Evolutionary conservation across 92 coral and sea anemone species (phyloP), one percentile per base, ranked within the genome.

Genomic region (Phenganax marumi): DNA sequence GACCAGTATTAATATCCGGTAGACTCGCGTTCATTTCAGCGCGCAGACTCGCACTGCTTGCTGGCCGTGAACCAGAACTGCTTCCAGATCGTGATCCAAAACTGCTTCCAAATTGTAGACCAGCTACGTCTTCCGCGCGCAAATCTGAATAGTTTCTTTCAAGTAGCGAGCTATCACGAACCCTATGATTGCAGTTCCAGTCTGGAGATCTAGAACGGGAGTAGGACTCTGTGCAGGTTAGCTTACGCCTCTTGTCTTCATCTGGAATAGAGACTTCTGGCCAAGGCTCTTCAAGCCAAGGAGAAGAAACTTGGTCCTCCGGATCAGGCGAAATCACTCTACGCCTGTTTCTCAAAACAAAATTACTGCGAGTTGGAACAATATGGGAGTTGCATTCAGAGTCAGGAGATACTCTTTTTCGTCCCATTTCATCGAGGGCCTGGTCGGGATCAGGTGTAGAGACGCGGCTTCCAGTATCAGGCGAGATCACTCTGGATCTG

Each of bases 11-110:
- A 33, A 33, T 33, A 3, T 8, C 26, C 26, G 13, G 68, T 12
- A 25, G 50, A 66, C 72, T 66, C 14, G 17, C 72, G 43, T 33
- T 25, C 8, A 47, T 24, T 33, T n/a, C 72, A 33, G 72, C 24
- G 12, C 33, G 72, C 24, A 33, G 17, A 66, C 72, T 66, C 49
- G 72, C 72, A 33, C 72, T 66, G 72, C 50, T 66, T 49, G 49
- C 72, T 0, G 72, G 50, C 8, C 72, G 72, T n/a, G 72, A 66
- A 66, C 49, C 19, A 8, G 33, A 25, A 33, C 17, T 25, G 72
- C 50, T 23, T 66, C 50, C 72, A 33, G 10, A 8, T 10, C 72
- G 72, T 66, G 72, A 66, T 6, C 72, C 43, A 25, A 49, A 47
- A 24, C 50, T 66, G 72, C 72, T 24, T 9, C 49, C 72, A 18